Evolutionary conservation across 2,113 vertebrate species (phyloP).

Genomic region (Sula dactylatra): DNA sequence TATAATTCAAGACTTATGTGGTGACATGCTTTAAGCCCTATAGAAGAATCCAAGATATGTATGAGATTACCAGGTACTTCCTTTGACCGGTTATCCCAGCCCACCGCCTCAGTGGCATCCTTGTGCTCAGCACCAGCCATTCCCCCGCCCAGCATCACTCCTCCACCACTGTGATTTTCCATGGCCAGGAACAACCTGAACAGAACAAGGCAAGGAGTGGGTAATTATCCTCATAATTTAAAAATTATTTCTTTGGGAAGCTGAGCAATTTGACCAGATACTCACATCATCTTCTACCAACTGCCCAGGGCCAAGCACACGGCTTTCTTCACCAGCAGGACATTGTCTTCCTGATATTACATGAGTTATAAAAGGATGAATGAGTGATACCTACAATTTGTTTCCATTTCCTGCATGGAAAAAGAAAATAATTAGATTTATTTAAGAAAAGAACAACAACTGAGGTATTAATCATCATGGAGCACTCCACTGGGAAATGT

Average conservation of each 20-base stretch:
- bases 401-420: slow-evolving; percentile 30
- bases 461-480: slow-evolving; percentile 4
- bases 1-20: slow-evolving; percentile 1
- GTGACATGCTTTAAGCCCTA: neutral
- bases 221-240: neutral
- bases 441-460: slow-evolving; percentile 21
- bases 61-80: neutral
- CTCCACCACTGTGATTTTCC: neutral
- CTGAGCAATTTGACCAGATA: slow-evolving; percentile 1
- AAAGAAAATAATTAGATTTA: slow-evolving; percentile 24
- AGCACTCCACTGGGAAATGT: neutral
- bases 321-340: neutral
- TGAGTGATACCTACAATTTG: slow-evolving; percentile 25
- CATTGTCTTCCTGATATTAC: neutral
- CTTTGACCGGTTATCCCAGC: neutral
- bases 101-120: neutral
- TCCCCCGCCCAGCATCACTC: neutral
- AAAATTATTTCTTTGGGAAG: neutral
- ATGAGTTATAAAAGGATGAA: slow-evolving; percentile 6
- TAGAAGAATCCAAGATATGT: neutral
- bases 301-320: neutral
- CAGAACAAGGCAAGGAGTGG: neutral
- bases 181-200: neutral
- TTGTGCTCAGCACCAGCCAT: accelerated
- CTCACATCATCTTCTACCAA: neutral